Percentiles rank a stretch among this genome's conserved stretches.
Evolutionary conservation across 2,888 invertebrate genomes (phyloP).

Genomic region (Dryobota labecula): DNA sequence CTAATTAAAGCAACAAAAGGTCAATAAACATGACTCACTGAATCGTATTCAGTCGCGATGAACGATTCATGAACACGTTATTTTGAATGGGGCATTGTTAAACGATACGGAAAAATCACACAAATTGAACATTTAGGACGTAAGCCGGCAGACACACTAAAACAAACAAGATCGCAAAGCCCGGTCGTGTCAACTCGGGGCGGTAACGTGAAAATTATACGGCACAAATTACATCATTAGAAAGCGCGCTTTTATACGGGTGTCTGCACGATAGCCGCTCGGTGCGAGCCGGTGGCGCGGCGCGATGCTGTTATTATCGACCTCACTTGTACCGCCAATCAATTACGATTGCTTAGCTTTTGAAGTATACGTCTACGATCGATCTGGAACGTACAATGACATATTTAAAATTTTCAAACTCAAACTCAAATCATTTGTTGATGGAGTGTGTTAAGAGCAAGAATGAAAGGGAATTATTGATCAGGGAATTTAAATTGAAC

Average conservation of each 20-base stretch:
- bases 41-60: constrained; percentile 74
- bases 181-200: constrained; percentile 70
- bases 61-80: constrained; percentile 73
- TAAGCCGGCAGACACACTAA: constrained; percentile 64
- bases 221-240: constrained; percentile 85
- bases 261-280: constrained; percentile 67
- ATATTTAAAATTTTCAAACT: constrained; percentile 61
- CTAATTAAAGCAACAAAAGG: constrained; percentile 84
- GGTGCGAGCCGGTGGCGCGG: constrained; percentile 37
- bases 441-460: too few relatives aligned
- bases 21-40: constrained; percentile 80
- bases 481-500: too few relatives aligned
- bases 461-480: too few relatives aligned
- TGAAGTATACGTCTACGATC: constrained; percentile 54
- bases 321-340: constrained; percentile 38
- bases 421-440: too few relatives aligned
- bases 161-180: constrained; percentile 71
- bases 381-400: constrained; percentile 66
- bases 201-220: constrained; percentile 84
- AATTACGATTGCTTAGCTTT: constrained; percentile 39
- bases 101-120: constrained; percentile 71
- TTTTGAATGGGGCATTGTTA: constrained; percentile 70
- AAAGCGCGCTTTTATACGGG: constrained; percentile 75
- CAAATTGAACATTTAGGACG: constrained; percentile 67
- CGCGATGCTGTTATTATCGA: constrained; percentile 39